Evolutionary conservation across 2,888 invertebrate genomes (phyloP).

Genomic region (Palloptera scutellata): DNA sequence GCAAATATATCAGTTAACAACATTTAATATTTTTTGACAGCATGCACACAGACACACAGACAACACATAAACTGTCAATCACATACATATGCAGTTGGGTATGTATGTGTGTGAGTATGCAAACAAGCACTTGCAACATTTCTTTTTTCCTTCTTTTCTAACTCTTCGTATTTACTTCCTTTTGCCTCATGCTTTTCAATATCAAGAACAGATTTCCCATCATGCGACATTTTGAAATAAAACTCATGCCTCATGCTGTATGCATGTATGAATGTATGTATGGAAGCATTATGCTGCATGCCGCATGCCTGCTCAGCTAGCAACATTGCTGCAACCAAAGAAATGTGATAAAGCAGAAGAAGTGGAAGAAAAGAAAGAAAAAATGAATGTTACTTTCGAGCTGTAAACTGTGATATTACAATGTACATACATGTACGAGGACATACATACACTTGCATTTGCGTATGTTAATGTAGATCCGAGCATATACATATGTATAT

Average conservation of each 20-base stretch:
- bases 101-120: background rate
- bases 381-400: too few species aligned
- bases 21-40: conserved; percentile 19
- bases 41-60: conserved; percentile 15
- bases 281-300: background rate
- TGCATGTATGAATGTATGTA: background rate
- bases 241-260: background rate
- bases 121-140: background rate
- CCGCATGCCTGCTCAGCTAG: too few species aligned
- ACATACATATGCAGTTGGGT: background rate
- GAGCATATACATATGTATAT: too few species aligned
- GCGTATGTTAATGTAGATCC: too few species aligned
- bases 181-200: background rate
- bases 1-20: conserved; percentile 22
- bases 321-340: too few species aligned
- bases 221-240: conserved; percentile 9
- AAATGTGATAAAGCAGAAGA: too few species aligned
- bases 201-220: conserved; percentile 21
- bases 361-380: too few species aligned
- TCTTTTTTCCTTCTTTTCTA: background rate
- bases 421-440: too few species aligned
- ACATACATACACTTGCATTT: too few species aligned
- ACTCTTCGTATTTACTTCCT: conserved; percentile 3
- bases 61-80: background rate
- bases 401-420: too few species aligned